Base-by-base conservation (phyloP, 1,140 invertebrate species). In the Bacillus rossius region DNA sequence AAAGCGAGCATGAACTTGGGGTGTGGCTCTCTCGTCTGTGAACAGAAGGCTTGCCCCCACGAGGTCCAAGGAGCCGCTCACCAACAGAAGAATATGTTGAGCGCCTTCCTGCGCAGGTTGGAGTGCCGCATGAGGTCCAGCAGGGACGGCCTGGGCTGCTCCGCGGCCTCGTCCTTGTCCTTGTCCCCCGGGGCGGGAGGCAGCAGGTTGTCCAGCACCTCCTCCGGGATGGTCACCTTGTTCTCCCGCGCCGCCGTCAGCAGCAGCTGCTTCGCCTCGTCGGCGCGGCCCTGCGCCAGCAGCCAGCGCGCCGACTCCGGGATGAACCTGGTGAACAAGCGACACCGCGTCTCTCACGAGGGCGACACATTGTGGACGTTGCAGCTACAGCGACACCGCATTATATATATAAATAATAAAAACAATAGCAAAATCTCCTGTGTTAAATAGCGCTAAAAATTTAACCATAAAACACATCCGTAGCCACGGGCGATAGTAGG, bases 301-400 rank as follows among this genome's bases (percentile, higher is more conserved):
- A 92, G 70, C 90, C 90, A 93, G 60, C 90, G 79, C 1, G 85
- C 84, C 3, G 89, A 92, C 71, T 92, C 91, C 2, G 90, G 90
- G 68, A 91, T 85, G 61, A 91, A 85, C 81, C 82, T 84, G 17
- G n/a, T n/a, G n/a, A n/a, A n/a, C n/a, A n/a, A n/a, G n/a, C n/a
- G n/a, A n/a, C n/a, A n/a, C n/a, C n/a, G n/a, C n/a, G n/a, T n/a
- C n/a, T n/a, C n/a, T n/a, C n/a, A n/a, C n/a, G n/a, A n/a, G n/a
- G n/a, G n/a, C n/a, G n/a, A n/a, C n/a, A n/a, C n/a, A n/a, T n/a
- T n/a, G n/a, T n/a, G n/a, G n/a, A n/a, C n/a, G n/a, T n/a, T n/a
- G n/a, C n/a, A n/a, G n/a, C n/a, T n/a, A n/a, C n/a, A n/a, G n/a
- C n/a, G n/a, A n/a, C n/a, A n/a, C n/a, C n/a, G n/a, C n/a, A n/a